Percentiles rank a stretch among this genome's conserved stretches.
These are phyloP conservation scores for Agriopis leucophaearia DNA, from an alignment of 2,888 invertebrate species.

Conservation along the genomic window DNA sequence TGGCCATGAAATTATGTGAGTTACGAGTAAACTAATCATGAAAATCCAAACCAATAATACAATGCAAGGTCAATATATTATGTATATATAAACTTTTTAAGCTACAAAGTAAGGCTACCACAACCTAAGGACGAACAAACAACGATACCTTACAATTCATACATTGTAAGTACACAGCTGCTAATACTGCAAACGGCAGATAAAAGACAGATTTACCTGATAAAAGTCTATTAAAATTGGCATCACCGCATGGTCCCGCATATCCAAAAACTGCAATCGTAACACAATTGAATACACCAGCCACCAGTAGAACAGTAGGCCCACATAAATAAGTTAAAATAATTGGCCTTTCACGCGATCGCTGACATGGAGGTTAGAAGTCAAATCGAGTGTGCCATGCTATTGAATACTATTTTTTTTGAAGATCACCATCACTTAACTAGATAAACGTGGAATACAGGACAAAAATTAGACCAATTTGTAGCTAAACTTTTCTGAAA, in stretches of 20 bases:
- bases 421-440: neutral
- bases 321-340: conserved; percentile 8
- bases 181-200: too few relatives aligned
- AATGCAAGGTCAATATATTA: conserved; percentile 29
- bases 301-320: neutral
- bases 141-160: too few relatives aligned
- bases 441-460: neutral
- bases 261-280: neutral
- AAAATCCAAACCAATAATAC: neutral
- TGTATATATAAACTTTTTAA: neutral
- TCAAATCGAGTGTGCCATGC: conserved; percentile 3
- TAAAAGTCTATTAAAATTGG: neutral
- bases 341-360: neutral
- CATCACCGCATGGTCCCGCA: neutral
- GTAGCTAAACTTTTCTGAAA: too few relatives aligned
- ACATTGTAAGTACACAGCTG: too few relatives aligned
- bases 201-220: too few relatives aligned
- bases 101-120: too few relatives aligned
- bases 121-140: too few relatives aligned
- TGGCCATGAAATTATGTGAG: conserved; percentile 16
- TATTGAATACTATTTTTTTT: neutral
- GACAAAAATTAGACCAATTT: neutral
- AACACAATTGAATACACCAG: conserved; percentile 4
- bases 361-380: conserved; percentile 4
- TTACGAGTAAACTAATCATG: conserved; percentile 8